Evolutionary conservation across 1,140 invertebrate species (phyloP), one percentile per base, ranked within the genome.

Genomic region (Leptonema lineaticorne): DNA sequence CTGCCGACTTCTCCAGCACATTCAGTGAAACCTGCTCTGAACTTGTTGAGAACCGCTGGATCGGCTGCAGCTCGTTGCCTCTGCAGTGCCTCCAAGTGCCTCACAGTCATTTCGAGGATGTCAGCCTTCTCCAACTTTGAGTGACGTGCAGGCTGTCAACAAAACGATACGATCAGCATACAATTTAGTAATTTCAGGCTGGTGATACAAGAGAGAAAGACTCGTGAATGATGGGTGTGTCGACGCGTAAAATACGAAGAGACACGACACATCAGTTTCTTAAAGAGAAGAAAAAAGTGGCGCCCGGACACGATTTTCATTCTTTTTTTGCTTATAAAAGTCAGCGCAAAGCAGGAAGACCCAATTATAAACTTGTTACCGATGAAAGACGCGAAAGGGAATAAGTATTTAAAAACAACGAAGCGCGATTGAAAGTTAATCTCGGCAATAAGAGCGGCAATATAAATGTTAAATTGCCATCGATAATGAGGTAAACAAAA

Each of bases 101-200:
- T 95, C 14, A 98, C 95, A 0, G 96, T 96, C 90, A 97, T 93
- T 80, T 98, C 96, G 56, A 98, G 82, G 64, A 98, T 98, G 76
- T 98, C 96, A 0, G 96, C 96, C 80, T 98, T 98, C 78, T 98
- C 96, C 30, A 98, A 79, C 78, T 98, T 98, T 2, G 94, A 94
- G 79, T 96, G 94, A 73, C 93, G 85, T 30, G 93, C 89, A 37
- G 92, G 92, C 93, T 95, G 83, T 41, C 79, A 75, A 75, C 48
- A 76, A 64, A 50, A 57, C 56, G 58, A 67, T 6, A 20, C 48
- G 24, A 29, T 50, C n/a, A 46, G 8, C 11, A 28, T 37, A 57
- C 16, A 65, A 20, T 48, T n/a, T n/a, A n/a, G n/a, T n/a, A n/a
- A n/a, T n/a, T n/a, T n/a, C n/a, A n/a, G n/a, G n/a, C n/a, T n/a